These are phyloP conservation scores for Ganaspis brasiliensis DNA, from an alignment of 2,888 invertebrate species.

Conservation along the genomic window DNA sequence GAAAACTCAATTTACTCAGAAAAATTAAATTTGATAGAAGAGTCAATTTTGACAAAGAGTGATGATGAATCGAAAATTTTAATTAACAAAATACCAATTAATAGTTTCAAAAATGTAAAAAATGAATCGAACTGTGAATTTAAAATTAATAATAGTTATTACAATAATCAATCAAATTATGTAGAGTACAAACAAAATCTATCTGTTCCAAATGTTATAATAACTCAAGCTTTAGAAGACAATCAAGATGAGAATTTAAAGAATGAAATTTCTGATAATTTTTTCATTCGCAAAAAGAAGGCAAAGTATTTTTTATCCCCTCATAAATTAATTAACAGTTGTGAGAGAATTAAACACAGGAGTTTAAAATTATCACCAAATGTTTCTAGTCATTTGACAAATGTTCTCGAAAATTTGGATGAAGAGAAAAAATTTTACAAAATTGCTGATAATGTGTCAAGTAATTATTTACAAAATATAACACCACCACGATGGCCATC, in stretches of 20 bases:
- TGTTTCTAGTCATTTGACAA: not conserved
- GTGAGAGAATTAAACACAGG: not conserved
- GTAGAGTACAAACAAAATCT: not conserved
- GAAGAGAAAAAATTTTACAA: no score
- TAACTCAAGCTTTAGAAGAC: not conserved
- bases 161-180: not conserved
- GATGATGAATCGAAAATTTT: not conserved
- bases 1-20: conserved; percentile 1
- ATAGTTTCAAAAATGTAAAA: conserved; percentile 2
- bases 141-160: not conserved
- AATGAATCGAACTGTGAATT: not conserved
- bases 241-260: no score
- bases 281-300: conserved; percentile 12
- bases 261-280: not conserved
- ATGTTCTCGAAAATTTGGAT: not conserved
- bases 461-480: no score
- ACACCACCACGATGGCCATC: not conserved
- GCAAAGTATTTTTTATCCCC: conserved; percentile 7
- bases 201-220: not conserved
- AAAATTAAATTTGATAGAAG: not conserved
- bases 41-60: not conserved
- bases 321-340: not conserved
- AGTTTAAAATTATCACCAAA: not conserved
- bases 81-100: not conserved
- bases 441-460: no score